Evolutionary conservation across 2,888 invertebrate genomes (phyloP), one percentile per base, ranked within the genome.

Genomic region (Nipponacmea schrenckii): DNA sequence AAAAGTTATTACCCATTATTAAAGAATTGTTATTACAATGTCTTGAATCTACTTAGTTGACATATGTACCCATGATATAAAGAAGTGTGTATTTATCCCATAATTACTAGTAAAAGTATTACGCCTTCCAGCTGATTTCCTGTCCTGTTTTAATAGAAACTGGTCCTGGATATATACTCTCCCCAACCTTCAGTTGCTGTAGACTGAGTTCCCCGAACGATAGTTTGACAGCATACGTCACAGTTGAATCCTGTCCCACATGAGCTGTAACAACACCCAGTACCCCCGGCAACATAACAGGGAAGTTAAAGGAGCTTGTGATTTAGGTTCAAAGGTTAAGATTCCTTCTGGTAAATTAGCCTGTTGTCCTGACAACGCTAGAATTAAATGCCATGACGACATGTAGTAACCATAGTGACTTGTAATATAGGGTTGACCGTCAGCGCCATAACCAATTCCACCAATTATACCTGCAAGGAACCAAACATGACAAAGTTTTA

Each of bases 341-440:
- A 14, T 56, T 0, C 56, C 56, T 24, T 56, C 24, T 24, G 56
- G 56, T 56, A 56, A 17, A 24, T 56, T 24, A 20, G 56, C 56
- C 24, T 56, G 56, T 56, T 56, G 56, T 10, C 56, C 56, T 24
- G 56, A 56, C 24, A 56, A 56, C 20, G 56, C 56, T 24, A 56
- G 56, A 24, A 56, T 20, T 56, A 56, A 24, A 56, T 56, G 56
- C 56, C 56, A 56, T 56, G 56, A 56, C 5, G 56, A 56, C 56
- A 56, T 56, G 14, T 24, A 56, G 56, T 56, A 56, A 56, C 56
- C 56, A 56, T 56, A 56, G 56, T 56, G 56, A 56, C 56, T 56
- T 12, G 56, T 56, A 14, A 56, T 56, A 14, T 24, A 56, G 3
- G 56, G 56, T 56, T 56, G 56, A 56, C 56, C 56, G 2, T 56